Base-by-base conservation (phyloP, 1,140 invertebrate species). In the Aplysia californica region DNA sequence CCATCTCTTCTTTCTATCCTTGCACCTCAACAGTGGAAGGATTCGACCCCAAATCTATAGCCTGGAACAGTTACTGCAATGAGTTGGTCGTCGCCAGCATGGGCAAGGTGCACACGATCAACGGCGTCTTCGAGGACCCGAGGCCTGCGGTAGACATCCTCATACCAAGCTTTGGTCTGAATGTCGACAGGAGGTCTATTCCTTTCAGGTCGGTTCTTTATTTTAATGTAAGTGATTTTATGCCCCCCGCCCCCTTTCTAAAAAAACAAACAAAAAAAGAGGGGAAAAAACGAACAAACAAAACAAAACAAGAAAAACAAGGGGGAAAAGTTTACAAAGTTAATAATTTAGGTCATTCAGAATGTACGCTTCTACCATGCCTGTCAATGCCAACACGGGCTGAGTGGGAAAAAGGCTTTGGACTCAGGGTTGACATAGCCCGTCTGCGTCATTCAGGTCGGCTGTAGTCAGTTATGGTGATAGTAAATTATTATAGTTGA, bases 71-170 rank as follows among this genome's bases (percentile, higher is more conserved):
- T 6, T 29, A 65, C 29, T 77, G 69, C 36, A 50, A 36, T 15
- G 36, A 55, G 68, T 50, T 77, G 59, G 50, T 72, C 39, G 68
- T 77, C 21, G 44, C 41, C 6, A 68, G 64, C 20, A n/a, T 59
- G 75, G 75, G 75, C 10, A 3, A 29, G 3, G 35, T 59, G 10
- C 76, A 72, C 69, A 41, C 44, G 10, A 4, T 77, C 33, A 72
- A 72, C 61, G 36, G 39, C 1, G 50, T 38, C 20, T 67, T 72
- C 31, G 69, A 55, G 33, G 69, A 77, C 64, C 76, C 68, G 1
- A 23, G 38, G 33, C 59, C 39, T 38, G 69, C 41, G 33, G 41
- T 72, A 0, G 76, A 78, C 35, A 36, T 73, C 36, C 59, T 73
- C 29, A 50, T 29, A 26, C 69, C 76, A 18, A 72, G 35, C 21